These are phyloP conservation scores for Cyclophora albipunctata DNA, from an alignment of 2,888 invertebrate species.

Conservation along the genomic window DNA sequence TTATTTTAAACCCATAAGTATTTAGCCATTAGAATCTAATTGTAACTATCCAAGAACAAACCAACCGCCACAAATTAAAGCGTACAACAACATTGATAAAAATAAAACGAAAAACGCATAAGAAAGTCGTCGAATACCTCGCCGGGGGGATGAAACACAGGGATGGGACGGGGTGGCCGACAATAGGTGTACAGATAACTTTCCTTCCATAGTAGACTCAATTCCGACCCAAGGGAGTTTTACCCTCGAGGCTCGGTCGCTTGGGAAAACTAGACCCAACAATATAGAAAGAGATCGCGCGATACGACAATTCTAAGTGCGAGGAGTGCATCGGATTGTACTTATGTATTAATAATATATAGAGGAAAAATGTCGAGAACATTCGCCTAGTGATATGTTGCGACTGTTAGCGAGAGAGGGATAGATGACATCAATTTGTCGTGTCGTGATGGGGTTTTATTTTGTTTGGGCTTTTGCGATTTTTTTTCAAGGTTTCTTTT, in stretches of 20 bases:
- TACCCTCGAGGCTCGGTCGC: conserved; percentile 73
- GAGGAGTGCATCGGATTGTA: conserved; percentile 59
- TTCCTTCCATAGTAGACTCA: conserved; percentile 74
- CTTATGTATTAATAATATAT: conserved; percentile 75
- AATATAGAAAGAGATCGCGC: conserved; percentile 69
- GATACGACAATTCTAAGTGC: conserved; percentile 37
- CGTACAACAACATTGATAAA: conserved; percentile 34
- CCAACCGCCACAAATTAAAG: conserved; percentile 23
- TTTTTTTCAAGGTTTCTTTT: conserved; percentile 34
- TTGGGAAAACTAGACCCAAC: conserved; percentile 76
- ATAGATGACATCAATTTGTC: conserved; percentile 75
- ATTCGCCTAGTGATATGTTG: conserved; percentile 72
- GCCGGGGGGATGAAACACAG: conserved; percentile 40
- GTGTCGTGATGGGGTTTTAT: conserved; percentile 75
- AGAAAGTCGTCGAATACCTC: conserved; percentile 47
- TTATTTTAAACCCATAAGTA: no score
- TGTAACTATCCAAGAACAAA: conserved; percentile 7
- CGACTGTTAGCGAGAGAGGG: conserved; percentile 72
- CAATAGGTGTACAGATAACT: conserved; percentile 76
- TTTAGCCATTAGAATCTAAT: no score
- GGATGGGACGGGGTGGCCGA: conserved; percentile 51
- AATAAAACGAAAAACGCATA: conserved; percentile 73
- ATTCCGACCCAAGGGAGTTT: conserved; percentile 74
- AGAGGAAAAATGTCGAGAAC: conserved; percentile 75
- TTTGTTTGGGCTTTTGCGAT: conserved; percentile 64